Evolutionary conservation across 1,140 invertebrate species (phyloP).

Genomic region (Sminthurides bifidus): DNA sequence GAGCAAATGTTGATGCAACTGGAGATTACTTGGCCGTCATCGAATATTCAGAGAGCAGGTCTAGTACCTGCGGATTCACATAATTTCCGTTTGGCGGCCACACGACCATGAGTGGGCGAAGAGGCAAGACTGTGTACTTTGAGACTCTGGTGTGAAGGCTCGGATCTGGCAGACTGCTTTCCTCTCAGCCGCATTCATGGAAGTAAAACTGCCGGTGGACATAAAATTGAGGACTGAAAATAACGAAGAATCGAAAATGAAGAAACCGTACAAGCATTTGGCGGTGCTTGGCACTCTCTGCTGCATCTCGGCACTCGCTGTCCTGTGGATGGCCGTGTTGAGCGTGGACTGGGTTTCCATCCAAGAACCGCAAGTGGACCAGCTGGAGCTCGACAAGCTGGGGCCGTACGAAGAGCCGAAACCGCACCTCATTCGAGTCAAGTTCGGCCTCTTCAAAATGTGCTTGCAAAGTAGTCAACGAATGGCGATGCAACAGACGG

Average conservation of each 20-base stretch:
- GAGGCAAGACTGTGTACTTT: no score
- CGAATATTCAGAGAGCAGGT: no score
- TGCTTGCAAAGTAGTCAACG: constrained; percentile 23
- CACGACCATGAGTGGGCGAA: no score
- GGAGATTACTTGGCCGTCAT: no score
- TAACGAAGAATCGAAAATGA: constrained; percentile 20
- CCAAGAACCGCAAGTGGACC: constrained; percentile 27
- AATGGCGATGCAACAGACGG: not conserved
- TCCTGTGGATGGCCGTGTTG: constrained; percentile 24
- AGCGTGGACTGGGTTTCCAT: constrained; percentile 29
- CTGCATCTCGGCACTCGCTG: constrained; percentile 20
- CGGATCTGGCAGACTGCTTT: no score
- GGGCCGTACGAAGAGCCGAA: constrained; percentile 29
- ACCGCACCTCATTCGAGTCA: constrained; percentile 28
- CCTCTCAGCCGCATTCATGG: no score
- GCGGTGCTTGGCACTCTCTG: constrained; percentile 29
- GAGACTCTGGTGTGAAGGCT: no score
- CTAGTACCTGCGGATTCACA: no score
- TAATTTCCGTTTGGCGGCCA: no score
- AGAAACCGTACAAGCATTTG: constrained; percentile 30
- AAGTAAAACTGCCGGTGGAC: constrained; percentile 8
- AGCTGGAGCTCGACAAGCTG: constrained; percentile 30
- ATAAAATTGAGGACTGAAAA: not conserved
- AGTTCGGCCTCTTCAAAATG: constrained; percentile 31
- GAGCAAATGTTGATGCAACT: no score